Percentiles rank a stretch among this genome's conserved stretches.
These are phyloP conservation scores for Lutjanus campechanus DNA, from an alignment of 2,797 vertebrate genomes.

Conservation along the genomic window DNA sequence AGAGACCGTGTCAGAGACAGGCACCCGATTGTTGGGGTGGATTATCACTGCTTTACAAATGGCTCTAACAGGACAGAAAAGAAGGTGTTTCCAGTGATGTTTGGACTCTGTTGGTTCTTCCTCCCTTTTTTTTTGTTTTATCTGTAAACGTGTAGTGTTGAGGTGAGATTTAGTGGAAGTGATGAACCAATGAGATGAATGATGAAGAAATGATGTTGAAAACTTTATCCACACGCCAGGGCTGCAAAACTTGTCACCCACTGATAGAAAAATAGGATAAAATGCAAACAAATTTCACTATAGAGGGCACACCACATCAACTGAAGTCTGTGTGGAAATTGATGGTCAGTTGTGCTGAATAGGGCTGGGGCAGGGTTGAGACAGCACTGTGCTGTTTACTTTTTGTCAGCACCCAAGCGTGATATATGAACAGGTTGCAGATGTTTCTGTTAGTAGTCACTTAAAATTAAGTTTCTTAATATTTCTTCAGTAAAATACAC, in stretches of 20 bases:
- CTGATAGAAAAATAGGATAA: not conserved
- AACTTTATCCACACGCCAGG: not conserved
- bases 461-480: no score
- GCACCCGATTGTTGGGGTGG: slow-evolving; percentile 68
- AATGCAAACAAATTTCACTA: not conserved
- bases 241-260: not conserved
- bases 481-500: no score
- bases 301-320: not conserved
- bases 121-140: not conserved
- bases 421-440: no score
- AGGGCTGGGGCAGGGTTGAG: no score
- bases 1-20: slow-evolving; percentile 70
- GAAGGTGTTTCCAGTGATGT: slow-evolving; percentile 54
- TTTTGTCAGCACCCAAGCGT: no score
- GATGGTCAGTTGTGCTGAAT: slow-evolving; percentile 5
- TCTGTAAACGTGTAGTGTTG: not conserved
- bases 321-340: not conserved
- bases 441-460: no score
- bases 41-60: slow-evolving; percentile 71
- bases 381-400: no score
- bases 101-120: slow-evolving; percentile 13
- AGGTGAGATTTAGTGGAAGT: slow-evolving; percentile 8
- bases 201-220: not conserved
- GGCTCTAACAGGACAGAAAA: slow-evolving; percentile 41
- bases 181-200: not conserved